Evolutionary conservation across 2,797 vertebrate species (phyloP).

Genomic region (Graptemys geographica): DNA sequence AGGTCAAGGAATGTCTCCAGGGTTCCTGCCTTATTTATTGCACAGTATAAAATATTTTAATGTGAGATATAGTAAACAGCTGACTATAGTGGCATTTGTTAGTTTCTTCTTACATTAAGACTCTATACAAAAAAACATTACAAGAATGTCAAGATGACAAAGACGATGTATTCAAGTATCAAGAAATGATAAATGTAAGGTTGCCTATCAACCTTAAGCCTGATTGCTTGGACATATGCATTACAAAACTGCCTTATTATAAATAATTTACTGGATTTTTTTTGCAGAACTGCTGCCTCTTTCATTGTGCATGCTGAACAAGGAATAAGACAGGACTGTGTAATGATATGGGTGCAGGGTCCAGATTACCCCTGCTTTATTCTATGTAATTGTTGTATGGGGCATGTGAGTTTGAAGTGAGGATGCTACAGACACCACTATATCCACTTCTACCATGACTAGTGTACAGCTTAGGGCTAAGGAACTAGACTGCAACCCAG

Average conservation of each 20-base stretch:
- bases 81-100: background rate
- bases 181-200: background rate
- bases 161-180: constrained; percentile 43
- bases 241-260: background rate
- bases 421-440: background rate
- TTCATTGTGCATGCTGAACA: constrained; percentile 34
- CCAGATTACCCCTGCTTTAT: constrained; percentile 43
- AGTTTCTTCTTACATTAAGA: constrained; percentile 23
- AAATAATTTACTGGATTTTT: background rate
- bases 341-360: constrained; percentile 44
- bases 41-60: rapidly evolving
- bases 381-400: constrained; percentile 32
- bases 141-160: constrained; percentile 21
- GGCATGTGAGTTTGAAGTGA: constrained; percentile 49
- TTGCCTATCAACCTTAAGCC: background rate
- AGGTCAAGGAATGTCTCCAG: background rate
- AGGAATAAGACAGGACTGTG: background rate
- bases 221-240: background rate
- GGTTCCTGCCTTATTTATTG: background rate
- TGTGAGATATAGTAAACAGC: background rate
- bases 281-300: constrained; percentile 33
- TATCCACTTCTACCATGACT: constrained; percentile 52
- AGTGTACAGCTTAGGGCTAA: constrained; percentile 35
- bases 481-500: constrained; percentile 30
- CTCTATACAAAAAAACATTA: constrained; percentile 39